Evolutionary conservation across 2,888 invertebrate genomes (phyloP).

Genomic region (Diachrysia chrysitis): DNA sequence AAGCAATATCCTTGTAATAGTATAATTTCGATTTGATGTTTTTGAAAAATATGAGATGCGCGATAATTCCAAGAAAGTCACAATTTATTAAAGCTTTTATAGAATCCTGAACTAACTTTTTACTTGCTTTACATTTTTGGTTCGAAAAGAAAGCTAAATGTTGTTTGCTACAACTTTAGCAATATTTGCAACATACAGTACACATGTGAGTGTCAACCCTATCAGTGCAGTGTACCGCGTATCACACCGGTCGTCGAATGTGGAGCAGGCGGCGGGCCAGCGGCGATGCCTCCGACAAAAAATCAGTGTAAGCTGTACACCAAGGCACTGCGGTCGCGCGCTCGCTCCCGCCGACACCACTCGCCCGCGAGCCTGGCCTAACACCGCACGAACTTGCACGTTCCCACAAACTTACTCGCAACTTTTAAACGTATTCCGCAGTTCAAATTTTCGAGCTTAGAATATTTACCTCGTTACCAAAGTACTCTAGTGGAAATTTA

Average conservation of each 20-base stretch:
- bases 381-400: slow-evolving; percentile 52
- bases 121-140: neutral
- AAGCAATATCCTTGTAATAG: neutral
- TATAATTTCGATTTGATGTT: neutral
- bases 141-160: neutral
- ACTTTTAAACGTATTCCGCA: slow-evolving; percentile 52
- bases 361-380: slow-evolving; percentile 58
- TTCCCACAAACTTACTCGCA: slow-evolving; percentile 60
- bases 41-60: neutral
- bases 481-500: slow-evolving; percentile 62
- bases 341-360: slow-evolving; percentile 65
- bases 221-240: slow-evolving; percentile 73
- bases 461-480: slow-evolving; percentile 37
- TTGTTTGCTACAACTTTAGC: neutral
- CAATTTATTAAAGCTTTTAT: neutral
- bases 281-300: slow-evolving; percentile 87
- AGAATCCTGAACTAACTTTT: neutral
- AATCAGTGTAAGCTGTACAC: slow-evolving; percentile 88
- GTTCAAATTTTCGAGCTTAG: slow-evolving; percentile 20
- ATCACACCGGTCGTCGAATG: slow-evolving; percentile 87
- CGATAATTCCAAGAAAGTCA: neutral
- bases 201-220: slow-evolving; percentile 60
- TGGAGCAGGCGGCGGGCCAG: slow-evolving; percentile 81
- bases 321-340: slow-evolving; percentile 83
- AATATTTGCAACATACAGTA: slow-evolving; percentile 11